These are phyloP conservation scores for Hyperoplus lanceolatus DNA, from an alignment of 2,797 vertebrate species.

Conservation along the genomic window DNA sequence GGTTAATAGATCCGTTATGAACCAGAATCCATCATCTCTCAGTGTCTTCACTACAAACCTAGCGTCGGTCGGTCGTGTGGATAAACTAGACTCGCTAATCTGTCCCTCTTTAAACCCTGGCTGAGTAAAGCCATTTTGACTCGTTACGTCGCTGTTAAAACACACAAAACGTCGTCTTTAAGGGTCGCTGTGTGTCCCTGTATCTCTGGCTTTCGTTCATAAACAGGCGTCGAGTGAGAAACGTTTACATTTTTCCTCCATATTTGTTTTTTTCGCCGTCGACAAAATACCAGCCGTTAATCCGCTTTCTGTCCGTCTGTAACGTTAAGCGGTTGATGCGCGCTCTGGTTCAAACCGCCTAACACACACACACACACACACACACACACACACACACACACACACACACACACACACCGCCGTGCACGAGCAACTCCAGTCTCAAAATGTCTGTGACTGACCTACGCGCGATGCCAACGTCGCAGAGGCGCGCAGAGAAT, in stretches of 20 bases:
- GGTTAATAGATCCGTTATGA: too few relatives aligned
- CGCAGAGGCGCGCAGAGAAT: slow-evolving; percentile 5
- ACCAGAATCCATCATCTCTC: background rate
- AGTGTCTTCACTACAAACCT: too few relatives aligned
- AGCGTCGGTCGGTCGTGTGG: background rate
- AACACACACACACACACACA: too few relatives aligned
- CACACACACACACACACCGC: background rate
- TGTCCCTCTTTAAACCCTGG: slow-evolving; percentile 2
- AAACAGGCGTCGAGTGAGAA: fast-evolving
- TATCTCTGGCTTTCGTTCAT: fast-evolving
- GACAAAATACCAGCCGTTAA: slow-evolving; percentile 28
- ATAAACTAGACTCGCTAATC: background rate
- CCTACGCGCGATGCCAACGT: slow-evolving; percentile 13
- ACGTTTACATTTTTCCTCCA: background rate
- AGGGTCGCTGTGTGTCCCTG: background rate
- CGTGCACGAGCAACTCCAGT: background rate
- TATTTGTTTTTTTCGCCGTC: background rate
- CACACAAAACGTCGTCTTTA: background rate
- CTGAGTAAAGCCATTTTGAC: slow-evolving; percentile 47
- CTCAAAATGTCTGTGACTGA: slow-evolving; percentile 50
- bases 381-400: too few relatives aligned
- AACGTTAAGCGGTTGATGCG: slow-evolving; percentile 53
- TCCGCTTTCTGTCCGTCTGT: slow-evolving; percentile 50
- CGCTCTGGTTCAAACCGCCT: slow-evolving; percentile 18
- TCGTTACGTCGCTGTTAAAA: slow-evolving; percentile 14